Evolutionary conservation across 2,113 vertebrate species (phyloP), one percentile per base, ranked within the genome.

Genomic region (Pontoporia blainvillei): DNA sequence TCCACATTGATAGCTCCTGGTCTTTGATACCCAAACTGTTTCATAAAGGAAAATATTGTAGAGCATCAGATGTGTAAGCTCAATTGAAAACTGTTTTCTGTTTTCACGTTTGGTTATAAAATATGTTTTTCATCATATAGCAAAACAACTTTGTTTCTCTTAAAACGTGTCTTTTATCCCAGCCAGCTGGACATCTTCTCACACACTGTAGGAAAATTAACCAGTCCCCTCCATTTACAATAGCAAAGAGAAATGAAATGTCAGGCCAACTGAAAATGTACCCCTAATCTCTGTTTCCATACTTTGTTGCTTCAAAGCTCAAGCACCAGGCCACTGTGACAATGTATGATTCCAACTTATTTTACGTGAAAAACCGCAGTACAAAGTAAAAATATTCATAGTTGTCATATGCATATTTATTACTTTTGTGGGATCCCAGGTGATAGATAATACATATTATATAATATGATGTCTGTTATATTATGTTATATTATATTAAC

Each of bases 221-320:
- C 49, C 79, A 78, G 75, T 95, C 78, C 54, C 34, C 91, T 84
- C 72, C 66, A 86, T 89, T 97, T 97, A 79, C n/a, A 84, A 66
- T 83, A 98, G 87, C 90, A 98, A 96, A 97, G 67, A 89, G 85
- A 97, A 92, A 89, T 57, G 93, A 98, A 97, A 96, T 98, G 94
- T 96, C 96, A 97, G 69, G 29, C 57, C 34, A 89, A 91, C 64
- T 75, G 91, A 97, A 96, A 82, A 97, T 81, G 34, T 1, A 96
- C 92, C 69, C 14, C 64, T 92, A 81, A 66, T 71, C 82, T 97
- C 97, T 83, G 13, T 93, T 97, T 96, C 97, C 86, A 93, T 76
- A 84, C 88, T 96, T 92, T 95, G 52, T 88, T 67, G 85, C 83
- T 92, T 97, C 85, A 96, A 97, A 98, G 29, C 91, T 85, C n/a